Percentiles rank a stretch among this genome's conserved stretches.
Evolutionary conservation across 2,797 vertebrate genomes (phyloP).

Genomic region (Helostoma temminkii): DNA sequence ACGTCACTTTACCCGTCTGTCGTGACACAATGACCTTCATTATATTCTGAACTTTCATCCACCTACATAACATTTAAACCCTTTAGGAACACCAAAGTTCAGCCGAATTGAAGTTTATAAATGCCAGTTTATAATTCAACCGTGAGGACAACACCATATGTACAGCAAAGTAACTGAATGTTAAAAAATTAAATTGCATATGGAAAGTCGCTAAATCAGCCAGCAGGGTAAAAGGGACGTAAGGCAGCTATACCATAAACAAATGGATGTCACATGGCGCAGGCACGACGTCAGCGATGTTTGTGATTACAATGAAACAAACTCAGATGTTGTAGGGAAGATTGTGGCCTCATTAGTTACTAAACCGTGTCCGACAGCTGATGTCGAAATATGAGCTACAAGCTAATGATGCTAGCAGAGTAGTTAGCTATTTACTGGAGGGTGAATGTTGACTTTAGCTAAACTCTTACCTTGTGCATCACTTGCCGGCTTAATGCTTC

Average conservation of each 20-base stretch:
- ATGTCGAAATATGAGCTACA: not conserved
- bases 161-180: no score
- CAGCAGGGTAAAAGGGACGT: no score
- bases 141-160: rapidly evolving
- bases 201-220: not conserved
- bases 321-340: rapidly evolving
- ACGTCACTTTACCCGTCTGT: not conserved
- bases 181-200: rapidly evolving
- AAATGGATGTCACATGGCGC: not conserved
- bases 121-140: rapidly evolving
- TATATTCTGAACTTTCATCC: not conserved
- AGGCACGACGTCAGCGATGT: not conserved
- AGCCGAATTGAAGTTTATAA: not conserved
- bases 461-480: constrained; percentile 43
- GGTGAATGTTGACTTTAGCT: not conserved
- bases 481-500: not conserved
- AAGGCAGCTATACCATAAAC: no score
- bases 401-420: constrained; percentile 24
- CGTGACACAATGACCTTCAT: not conserved
- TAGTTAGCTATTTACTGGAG: not conserved
- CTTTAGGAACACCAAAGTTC: rapidly evolving
- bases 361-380: not conserved
- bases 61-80: not conserved
- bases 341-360: rapidly evolving
- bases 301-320: no score